Evolutionary conservation across 2,888 invertebrate species (phyloP), one percentile per base, ranked within the genome.

Genomic region (Cheiracanthium punctorium): DNA sequence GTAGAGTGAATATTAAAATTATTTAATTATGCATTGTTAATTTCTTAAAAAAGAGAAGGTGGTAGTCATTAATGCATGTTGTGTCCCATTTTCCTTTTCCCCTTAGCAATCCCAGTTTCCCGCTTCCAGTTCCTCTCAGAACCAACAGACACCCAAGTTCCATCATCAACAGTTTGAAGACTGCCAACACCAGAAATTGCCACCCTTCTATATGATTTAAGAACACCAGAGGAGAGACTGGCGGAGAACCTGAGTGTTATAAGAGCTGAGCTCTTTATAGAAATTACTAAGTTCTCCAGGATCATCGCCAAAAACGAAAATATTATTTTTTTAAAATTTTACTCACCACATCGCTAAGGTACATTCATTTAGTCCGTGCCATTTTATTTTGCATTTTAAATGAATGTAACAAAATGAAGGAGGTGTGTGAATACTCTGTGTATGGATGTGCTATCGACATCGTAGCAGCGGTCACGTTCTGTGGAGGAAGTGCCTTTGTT

Each of bases 31-130:
- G n/a, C n/a, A n/a, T n/a, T n/a, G n/a, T n/a, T n/a, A 84, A 87
- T 87, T 72, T 70, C 69, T 1, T 24, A 37, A 28, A 58, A 80
- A 74, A 74, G 84, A 85, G 84, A 85, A 85, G 84, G 84, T 85
- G 84, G 84, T 69, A 80, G 82, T 82, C 58, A 82, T 71, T 84
- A 77, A 77, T 79, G 79, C 79, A 79, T 85, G 84, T 85, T 84
- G 32, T 85, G 84, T 77, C 76, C 82, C 74, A 52, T 81, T 81
- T 81, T 70, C 80, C 70, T 79, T 74, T 64, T 77, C 73, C 64
- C 24, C 77, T 17, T 85, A 85, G 84, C 84, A 74, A 43, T 52
- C 84, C 70, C 84, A 77, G 82, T 84, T 77, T 77, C 82, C 82
- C 82, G 82, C 73, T 17, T 65, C 71, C 82, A 76, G 76, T 64